Evolutionary conservation across 1,140 invertebrate genomes (phyloP), one percentile per base, ranked within the genome.

Genomic region (Bombus balteatus): DNA sequence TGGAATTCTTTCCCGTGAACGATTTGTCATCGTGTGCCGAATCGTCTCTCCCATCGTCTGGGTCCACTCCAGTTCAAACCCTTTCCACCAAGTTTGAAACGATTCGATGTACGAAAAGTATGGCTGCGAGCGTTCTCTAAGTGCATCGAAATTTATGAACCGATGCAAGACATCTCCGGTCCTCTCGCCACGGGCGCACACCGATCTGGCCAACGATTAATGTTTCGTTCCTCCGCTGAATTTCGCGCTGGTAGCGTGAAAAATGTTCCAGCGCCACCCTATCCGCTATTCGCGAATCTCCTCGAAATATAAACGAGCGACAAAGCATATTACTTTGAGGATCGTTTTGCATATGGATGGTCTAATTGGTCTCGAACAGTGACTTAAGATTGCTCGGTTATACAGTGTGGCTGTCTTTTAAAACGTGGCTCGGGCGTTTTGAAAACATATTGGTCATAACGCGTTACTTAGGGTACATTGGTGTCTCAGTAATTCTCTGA

Each of bases 131-230:
- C 65, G 65, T 62, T 53, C 68, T 87, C 87, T 91, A 91, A 91
- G 89, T 91, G 90, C 90, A 91, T 91, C 87, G 90, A 91, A 91
- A 91, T 91, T 91, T 91, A 91, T 91, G 90, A 91, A 91, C 89
- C 86, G 47, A 62, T 85, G 86, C 78, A 18, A 53, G 47, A 53
- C 47, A 0, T 62, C 53, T 62, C 79, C 53, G 62, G 43, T 39
- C 80, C 77, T 32, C 70, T 62, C 62, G 72, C 83, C 62, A 65
- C 77, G 59, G 66, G 41, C 75, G 62, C 75, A 77, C 79, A 77
- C 86, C 66, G 82, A 81, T 85, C 81, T 57, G 71, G 68, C 65
- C 87, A 87, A 90, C 89, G 90, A 91, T 90, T 91, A 88, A 91
- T 90, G 89, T 66, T 59, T 78, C 81, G 87, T 59, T 91, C 15